Evolutionary conservation across 2,888 invertebrate species (phyloP).

Genomic region (Brachynemurus nebulosus): DNA sequence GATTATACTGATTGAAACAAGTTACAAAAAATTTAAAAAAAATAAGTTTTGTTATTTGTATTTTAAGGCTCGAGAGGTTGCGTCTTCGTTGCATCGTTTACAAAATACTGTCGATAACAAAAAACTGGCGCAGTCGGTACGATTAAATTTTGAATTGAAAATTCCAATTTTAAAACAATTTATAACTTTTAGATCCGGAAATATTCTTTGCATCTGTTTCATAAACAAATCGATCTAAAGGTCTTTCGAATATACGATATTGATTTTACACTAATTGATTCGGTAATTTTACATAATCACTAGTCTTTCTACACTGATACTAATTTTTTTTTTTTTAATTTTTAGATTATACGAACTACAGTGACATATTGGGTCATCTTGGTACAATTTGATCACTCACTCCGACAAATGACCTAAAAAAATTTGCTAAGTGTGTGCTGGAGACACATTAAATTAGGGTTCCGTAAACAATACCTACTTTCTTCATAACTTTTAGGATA

Average conservation of each 20-base stretch:
- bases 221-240: slow-evolving; percentile 2
- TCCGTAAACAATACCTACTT: no score
- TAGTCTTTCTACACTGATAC: no score
- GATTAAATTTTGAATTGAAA: background rate
- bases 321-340: background rate
- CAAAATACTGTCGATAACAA: background rate
- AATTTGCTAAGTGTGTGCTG: no score
- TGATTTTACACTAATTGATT: background rate
- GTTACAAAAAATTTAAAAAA: no score
- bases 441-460: no score
- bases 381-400: slow-evolving; percentile 2
- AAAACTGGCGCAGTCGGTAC: background rate
- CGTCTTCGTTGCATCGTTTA: background rate
- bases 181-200: background rate
- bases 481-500: no score
- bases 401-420: no score
- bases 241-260: background rate
- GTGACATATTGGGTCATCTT: slow-evolving; percentile 5
- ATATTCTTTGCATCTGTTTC: background rate
- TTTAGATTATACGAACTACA: slow-evolving; percentile 5
- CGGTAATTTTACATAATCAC: background rate
- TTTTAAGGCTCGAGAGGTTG: slow-evolving; percentile 1
- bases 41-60: background rate
- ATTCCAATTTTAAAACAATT: background rate
- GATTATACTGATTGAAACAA: no score